Percentiles rank a stretch among this genome's conserved stretches.
Evolutionary conservation across 2,113 vertebrate genomes (phyloP).

Genomic region (Albula glossodonta): DNA sequence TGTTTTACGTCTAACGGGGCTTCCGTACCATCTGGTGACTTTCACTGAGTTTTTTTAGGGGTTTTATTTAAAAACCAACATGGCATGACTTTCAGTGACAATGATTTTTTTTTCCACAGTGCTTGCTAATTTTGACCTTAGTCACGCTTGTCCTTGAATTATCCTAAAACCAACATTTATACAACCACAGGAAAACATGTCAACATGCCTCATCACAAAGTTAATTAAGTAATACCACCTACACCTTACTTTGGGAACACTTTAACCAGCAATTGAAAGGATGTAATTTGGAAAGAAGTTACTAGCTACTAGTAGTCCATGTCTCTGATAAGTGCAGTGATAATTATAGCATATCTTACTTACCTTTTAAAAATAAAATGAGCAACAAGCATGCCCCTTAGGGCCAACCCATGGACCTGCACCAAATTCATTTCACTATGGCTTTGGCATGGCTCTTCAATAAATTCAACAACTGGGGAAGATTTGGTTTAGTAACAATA

Average conservation of each 20-base stretch:
- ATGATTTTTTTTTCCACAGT: neutral
- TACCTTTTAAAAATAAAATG: neutral
- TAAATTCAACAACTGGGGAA: too few relatives aligned
- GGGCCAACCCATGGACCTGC: neutral
- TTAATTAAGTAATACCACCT: too few relatives aligned
- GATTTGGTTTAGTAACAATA: too few relatives aligned
- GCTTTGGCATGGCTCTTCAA: too few relatives aligned
- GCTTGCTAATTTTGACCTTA: neutral
- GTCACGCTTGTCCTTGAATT: neutral
- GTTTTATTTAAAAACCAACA: neutral
- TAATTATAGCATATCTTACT: neutral
- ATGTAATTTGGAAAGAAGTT: too few relatives aligned
- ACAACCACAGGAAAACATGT: too few relatives aligned
- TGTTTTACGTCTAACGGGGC: neutral
- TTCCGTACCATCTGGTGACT: neutral
- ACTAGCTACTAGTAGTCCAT: too few relatives aligned
- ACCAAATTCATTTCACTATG: too few relatives aligned
- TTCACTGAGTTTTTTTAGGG: neutral
- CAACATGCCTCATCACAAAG: too few relatives aligned
- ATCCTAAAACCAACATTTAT: neutral
- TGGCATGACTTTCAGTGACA: neutral
- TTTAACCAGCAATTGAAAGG: too few relatives aligned
- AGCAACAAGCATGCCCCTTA: neutral
- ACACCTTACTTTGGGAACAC: too few relatives aligned
- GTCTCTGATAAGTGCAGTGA: too few relatives aligned